Evolutionary conservation across 2,113 vertebrate genomes (phyloP), one percentile per base, ranked within the genome.

Genomic region (Cygnus atratus): DNA sequence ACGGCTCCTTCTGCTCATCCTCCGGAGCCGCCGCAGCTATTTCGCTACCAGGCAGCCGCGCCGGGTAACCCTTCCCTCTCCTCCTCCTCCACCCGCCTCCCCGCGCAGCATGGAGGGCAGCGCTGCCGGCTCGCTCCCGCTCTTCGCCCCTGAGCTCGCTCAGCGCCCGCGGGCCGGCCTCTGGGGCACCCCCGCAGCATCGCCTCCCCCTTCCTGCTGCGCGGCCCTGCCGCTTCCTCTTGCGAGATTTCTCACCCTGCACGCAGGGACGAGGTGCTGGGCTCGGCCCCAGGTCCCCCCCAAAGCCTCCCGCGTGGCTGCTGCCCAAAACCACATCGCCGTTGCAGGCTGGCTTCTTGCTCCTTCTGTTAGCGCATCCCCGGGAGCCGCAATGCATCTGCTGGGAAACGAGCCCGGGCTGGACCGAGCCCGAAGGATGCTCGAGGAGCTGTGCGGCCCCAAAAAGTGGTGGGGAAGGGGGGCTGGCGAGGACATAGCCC

Each of bases 151-250:
- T 91, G 93, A 93, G 78, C 96, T 96, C 83, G 81, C 97, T 97
- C 97, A 87, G 97, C 96, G 96, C 98, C 98, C 98, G 98, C 96
- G 93, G 97, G 95, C 95, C 57, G 92, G 93, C 88, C 92, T 96
- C 97, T 95, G 81, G 89, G 93, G 96, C 76, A 76, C 88, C 13
- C 81, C 73, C 37, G 11, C 93, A 75, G 92, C 92, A 97, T 95
- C 95, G 17, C 95, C 97, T 90, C 95, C 94, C 93, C 98, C 98
- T 98, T 98, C 98, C 98, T 98, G 98, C 97, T 81, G 89, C 92
- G 95, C 97, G 91, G 95, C 65, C 86, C 93, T 93, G 97, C 97
- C 98, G 98, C 98, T 99, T 99, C 99, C 99, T 99, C 98, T 98
- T 93, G 96, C 91, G 95, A 80, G 93, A 97, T 94, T 87, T 87